Evolutionary conservation across 2,113 vertebrate species (phyloP), one percentile per base, ranked within the genome.

Genomic region (Gymnocephalus cernua): DNA sequence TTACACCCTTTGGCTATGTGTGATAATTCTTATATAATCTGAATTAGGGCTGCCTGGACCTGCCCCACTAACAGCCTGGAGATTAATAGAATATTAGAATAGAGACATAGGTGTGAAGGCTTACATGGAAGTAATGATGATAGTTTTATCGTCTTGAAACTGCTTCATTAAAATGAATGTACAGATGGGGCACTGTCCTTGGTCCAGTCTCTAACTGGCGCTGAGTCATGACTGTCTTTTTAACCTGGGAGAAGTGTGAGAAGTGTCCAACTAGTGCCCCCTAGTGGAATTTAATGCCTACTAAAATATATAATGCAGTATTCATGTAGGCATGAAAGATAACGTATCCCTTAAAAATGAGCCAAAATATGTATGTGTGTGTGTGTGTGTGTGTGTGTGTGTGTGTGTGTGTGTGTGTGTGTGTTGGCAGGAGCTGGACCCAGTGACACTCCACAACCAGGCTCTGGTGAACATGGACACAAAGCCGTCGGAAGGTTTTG

Each of bases 401-500:
- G 29, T 70, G 15, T 53, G 61, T 69, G n/a, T 58, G 29, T 77
- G 38, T 64, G 32, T 58, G 41, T 69, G 35, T 76, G 8, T 84
- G 67, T 23, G 45, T 50, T 19, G 4, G 1, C 69, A 96, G 84
- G 98, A 99, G 90, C 79, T 99, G 82, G 98, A 99, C 75, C 96
- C 98, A 0, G 97, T 99, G 88, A 99, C 98, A 0, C 95, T 99
- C 75, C 98, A 99, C 91, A 99, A 99, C 93, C 97, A 99, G 89
- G 98, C 97, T 0, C 94, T 99, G 16, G 90, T 99, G 94, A 98
- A 99, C 92, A 99, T 99, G 97, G 97, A 98, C 79, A 72, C 70
- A 3, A 96, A 95, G 75, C 97, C 98, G 1, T 97, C 96, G 0
- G 98, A 99, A 75, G 98, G 98, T 3, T 99, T 99, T 68, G 97